Evolutionary conservation across 2,888 invertebrate species (phyloP), one percentile per base, ranked within the genome.

Genomic region (Netelia inedita): DNA sequence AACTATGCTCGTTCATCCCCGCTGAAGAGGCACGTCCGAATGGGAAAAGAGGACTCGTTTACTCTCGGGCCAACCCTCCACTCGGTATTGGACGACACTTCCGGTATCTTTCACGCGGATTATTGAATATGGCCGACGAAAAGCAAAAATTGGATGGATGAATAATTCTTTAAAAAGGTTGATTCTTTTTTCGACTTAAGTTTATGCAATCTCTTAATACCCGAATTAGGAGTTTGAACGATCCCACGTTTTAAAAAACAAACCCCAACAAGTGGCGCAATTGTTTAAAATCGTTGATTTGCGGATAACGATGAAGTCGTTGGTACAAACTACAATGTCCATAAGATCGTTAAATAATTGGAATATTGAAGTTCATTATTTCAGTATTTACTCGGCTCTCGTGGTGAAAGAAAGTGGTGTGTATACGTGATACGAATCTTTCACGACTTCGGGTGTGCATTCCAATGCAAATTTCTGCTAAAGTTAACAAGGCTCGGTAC

Each of bases 11-110:
- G 75, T 57, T 68, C 66, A 57, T 35, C 35, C 81, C 72, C 86
- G 68, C 50, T 68, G 35, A 74, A 71, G 71, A 75, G 59, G 43
- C 16, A 50, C 75, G 46, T 71, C 21, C 74, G 74, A 78, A 79
- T 63, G 76, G 75, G 59, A 55, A 28, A 71, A 79, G 53, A 74
- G 35, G 16, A n/a, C n/a, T 46, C 55, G 55, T 19, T 57, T 16
- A 53, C 74, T 50, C 79, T 71, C 59, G 28, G 87, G 88, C 87
- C 87, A 87, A 86, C 89, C 89, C 89, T 87, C 89, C 72, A 85
- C 83, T 82, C 78, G 59, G 80, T 82, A 86, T 87, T 87, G 87
- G 89, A 84, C 76, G 43, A 88, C 88, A 75, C 61, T 28, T 90
- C 90, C 89, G 89, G 89, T 85, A 66, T 72, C 21, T 16, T 35